Conservation (phyloP, 2,888 invertebrate genomes). For the Limenitis camilla region DNA sequence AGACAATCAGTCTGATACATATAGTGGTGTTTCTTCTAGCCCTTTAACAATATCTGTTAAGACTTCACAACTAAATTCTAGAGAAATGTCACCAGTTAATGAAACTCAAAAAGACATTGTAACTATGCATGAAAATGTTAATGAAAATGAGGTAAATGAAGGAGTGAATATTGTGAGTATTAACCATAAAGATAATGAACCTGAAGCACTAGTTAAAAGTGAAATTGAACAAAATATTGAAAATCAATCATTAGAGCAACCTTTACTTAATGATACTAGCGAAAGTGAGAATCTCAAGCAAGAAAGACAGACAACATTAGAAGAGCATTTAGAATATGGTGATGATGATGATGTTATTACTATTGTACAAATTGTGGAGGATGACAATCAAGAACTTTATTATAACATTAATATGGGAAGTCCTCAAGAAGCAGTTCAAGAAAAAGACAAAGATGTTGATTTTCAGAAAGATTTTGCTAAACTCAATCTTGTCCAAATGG, state of each 20-base stretch:
- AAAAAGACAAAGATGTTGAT: conserved; percentile 38
- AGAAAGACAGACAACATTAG: conserved; percentile 38
- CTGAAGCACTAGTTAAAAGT: conserved; percentile 3
- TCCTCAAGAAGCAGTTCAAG: conserved; percentile 33
- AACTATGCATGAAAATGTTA: conserved; percentile 5
- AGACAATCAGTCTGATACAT: conserved; percentile 54
- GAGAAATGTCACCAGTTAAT: conserved; percentile 41
- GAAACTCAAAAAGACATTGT: conserved; percentile 16
- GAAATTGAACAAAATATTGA: neutral
- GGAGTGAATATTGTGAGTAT: neutral
- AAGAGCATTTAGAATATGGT: conserved; percentile 50
- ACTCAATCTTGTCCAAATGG: conserved; percentile 41
- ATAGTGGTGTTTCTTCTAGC: conserved; percentile 45
- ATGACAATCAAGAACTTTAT: conserved; percentile 60
- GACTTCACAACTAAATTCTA: conserved; percentile 34
- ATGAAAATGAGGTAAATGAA: conserved; percentile 1
- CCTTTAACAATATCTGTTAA: conserved; percentile 38
- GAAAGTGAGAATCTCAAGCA: conserved; percentile 23
- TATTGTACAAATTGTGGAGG: conserved; percentile 68
- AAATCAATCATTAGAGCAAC: no score
- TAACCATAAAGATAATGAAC: neutral
- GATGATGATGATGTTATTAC: conserved; percentile 70
- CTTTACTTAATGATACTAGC: neutral
- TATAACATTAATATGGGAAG: conserved; percentile 60
- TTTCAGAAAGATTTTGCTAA: conserved; percentile 61